phyloP scores from a whole-genome alignment of 2,797 vertebrate genomes.

The Aphelocoma californica region DNA sequence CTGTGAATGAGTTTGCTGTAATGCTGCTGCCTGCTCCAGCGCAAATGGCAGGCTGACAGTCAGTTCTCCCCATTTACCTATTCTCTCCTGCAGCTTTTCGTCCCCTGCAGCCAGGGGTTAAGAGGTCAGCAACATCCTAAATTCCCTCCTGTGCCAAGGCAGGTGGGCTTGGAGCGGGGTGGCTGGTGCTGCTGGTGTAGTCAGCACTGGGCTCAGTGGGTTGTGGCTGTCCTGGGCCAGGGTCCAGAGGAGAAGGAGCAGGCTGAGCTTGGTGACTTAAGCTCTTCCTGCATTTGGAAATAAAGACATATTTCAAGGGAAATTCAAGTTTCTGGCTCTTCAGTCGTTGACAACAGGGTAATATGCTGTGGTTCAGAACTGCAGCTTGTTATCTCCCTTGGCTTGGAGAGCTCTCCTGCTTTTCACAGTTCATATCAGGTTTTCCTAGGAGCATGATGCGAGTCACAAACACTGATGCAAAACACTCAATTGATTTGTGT shows the following conservation, averaged over 20 bases:
- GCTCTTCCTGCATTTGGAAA: not conserved
- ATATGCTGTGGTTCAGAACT: not conserved
- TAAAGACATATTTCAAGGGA: not conserved
- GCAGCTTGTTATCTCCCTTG: not conserved
- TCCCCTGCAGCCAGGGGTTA: conserved; percentile 53
- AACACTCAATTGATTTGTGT: not conserved
- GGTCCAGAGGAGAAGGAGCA: not conserved
- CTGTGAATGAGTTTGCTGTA: conserved; percentile 60
- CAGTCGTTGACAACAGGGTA: not conserved
- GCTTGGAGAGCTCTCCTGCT: not conserved
- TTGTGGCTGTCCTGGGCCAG: accelerated
- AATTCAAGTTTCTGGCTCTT: not conserved
- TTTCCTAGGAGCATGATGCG: not conserved
- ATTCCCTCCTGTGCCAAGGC: conserved; percentile 16
- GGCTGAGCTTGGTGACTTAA: not conserved
- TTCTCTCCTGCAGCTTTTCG: conserved; percentile 54
- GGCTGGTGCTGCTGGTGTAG: not conserved
- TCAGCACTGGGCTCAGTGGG: not conserved
- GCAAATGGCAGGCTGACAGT: conserved; percentile 46
- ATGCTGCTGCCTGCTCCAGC: conserved; percentile 28
- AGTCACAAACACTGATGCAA: not conserved
- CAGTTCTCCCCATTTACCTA: conserved; percentile 36
- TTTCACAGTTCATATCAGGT: not conserved
- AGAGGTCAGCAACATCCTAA: conserved; percentile 59
- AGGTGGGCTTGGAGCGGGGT: conserved; percentile 32